A percentile compares a stretch with the other conserved stretches of the same genome.
phyloP scores from a whole-genome alignment of 2,888 invertebrate species.

The Digitonthophagus gazella region DNA sequence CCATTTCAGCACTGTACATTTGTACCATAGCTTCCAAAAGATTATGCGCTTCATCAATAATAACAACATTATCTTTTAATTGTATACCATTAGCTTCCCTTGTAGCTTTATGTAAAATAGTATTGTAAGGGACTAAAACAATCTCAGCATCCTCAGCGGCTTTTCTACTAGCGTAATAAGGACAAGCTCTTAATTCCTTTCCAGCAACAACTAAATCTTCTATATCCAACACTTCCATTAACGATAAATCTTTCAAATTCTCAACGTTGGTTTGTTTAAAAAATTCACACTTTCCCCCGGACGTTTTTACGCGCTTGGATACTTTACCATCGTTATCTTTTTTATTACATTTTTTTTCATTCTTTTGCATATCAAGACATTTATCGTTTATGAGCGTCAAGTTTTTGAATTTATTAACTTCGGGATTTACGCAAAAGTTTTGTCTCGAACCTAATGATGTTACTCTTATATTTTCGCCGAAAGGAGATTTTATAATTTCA shows the following conservation, averaged over 20 bases:
- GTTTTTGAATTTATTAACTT: constrained; percentile 71
- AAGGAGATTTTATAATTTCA: constrained; percentile 84
- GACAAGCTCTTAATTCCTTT: constrained; percentile 75
- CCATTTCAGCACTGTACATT: constrained; percentile 78
- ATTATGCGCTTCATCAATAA: constrained; percentile 97
- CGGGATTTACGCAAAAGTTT: constrained; percentile 85
- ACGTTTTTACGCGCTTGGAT: constrained; percentile 61
- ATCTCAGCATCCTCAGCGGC: constrained; percentile 83
- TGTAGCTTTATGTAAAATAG: constrained; percentile 75
- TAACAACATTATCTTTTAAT: constrained; percentile 73
- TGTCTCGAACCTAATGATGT: constrained; percentile 88
- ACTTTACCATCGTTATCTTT: constrained; percentile 61
- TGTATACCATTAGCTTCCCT: constrained; percentile 70
- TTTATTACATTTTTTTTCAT: constrained; percentile 56
- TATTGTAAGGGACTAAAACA: constrained; percentile 74
- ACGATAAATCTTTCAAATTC: constrained; percentile 61
- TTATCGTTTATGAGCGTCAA: constrained; percentile 85
- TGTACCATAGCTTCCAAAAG: constrained; percentile 85
- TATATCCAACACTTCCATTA: constrained; percentile 78
- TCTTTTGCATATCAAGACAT: constrained; percentile 77
- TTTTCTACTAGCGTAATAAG: constrained; percentile 87
- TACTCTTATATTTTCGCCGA: constrained; percentile 67
- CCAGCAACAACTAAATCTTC: constrained; percentile 78
- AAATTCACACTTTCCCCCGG: constrained; percentile 65
- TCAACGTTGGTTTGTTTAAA: constrained; percentile 63